phyloP scores from a whole-genome alignment of 1,140 invertebrate genomes.

The Platyscapa corneri region DNA sequence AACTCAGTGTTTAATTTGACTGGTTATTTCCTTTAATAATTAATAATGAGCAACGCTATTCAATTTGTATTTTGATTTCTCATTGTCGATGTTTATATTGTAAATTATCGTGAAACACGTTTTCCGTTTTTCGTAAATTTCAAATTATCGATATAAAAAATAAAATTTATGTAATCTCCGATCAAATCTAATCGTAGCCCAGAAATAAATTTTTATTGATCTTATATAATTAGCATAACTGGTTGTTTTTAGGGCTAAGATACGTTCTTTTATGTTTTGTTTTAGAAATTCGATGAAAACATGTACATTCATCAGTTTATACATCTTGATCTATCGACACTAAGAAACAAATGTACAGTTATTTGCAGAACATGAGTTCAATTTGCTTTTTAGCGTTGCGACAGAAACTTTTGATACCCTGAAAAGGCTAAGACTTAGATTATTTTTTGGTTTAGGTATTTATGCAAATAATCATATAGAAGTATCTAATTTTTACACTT shows the following conservation, averaged over 20 bases:
- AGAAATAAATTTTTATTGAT: slow-evolving; percentile 36
- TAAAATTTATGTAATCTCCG: slow-evolving; percentile 17
- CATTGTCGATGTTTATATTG: background rate
- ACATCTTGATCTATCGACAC: background rate
- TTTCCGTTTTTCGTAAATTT: background rate
- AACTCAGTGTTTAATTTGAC: no score
- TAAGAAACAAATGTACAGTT: background rate
- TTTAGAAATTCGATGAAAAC: background rate
- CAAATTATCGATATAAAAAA: background rate
- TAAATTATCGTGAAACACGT: background rate
- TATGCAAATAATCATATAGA: background rate
- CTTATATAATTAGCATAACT: slow-evolving; percentile 34
- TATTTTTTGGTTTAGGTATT: background rate
- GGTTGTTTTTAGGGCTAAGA: slow-evolving; percentile 28
- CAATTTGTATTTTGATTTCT: background rate
- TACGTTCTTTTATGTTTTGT: background rate
- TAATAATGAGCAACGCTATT: background rate
- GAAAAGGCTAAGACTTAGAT: background rate
- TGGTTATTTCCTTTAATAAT: background rate
- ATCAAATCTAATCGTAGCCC: slow-evolving; percentile 10
- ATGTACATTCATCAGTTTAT: background rate
- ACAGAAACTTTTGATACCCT: background rate
- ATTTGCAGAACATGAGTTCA: background rate
- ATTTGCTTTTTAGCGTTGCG: background rate
- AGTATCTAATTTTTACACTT: slow-evolving; percentile 1